phyloP scores from a whole-genome alignment of 92 coral and sea anemone species.

The Siderastrea radians region DNA sequence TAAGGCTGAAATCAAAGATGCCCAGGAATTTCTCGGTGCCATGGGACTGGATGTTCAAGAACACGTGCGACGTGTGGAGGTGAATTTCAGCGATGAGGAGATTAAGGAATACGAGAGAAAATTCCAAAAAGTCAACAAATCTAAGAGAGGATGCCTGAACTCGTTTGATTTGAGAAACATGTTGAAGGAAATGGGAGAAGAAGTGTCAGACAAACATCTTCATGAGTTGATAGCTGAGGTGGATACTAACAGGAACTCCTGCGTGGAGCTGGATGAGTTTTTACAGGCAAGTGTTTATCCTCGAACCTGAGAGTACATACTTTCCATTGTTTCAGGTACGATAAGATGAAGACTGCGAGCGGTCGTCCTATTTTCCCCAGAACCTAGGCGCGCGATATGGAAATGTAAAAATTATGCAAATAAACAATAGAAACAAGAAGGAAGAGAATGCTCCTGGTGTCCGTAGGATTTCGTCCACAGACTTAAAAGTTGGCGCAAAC shows the following conservation, averaged over 20 bases:
- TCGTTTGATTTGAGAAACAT: constrained; percentile 73
- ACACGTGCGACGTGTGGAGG: constrained; percentile 79
- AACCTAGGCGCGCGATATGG: too few species aligned
- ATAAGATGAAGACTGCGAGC: too few species aligned
- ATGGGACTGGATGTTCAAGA: constrained; percentile 90
- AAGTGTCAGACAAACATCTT: constrained; percentile 74
- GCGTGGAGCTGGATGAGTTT: constrained; percentile 89
- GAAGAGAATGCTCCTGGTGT: too few species aligned
- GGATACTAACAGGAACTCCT: constrained; percentile 76
- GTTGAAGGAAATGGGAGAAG: constrained; percentile 81
- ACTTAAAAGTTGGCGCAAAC: too few species aligned
- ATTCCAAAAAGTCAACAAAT: constrained; percentile 76
- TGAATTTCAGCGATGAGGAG: constrained; percentile 83
- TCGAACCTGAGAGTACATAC: background rate
- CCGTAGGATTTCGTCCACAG: too few species aligned
- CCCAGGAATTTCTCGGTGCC: constrained; percentile 80
- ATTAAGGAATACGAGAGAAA: constrained; percentile 66
- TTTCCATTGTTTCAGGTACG: too few species aligned
- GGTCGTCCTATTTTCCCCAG: too few species aligned
- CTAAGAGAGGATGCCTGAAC: constrained; percentile 71
- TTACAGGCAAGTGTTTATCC: constrained; percentile 65
- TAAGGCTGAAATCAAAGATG: constrained; percentile 84
- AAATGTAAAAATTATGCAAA: too few species aligned
- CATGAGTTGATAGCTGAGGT: constrained; percentile 89
- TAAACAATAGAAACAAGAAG: too few species aligned